These are phyloP conservation scores for Akabosia matsudoensis DNA, from an alignment of 1,140 invertebrate genomes.

Conservation along the genomic window DNA sequence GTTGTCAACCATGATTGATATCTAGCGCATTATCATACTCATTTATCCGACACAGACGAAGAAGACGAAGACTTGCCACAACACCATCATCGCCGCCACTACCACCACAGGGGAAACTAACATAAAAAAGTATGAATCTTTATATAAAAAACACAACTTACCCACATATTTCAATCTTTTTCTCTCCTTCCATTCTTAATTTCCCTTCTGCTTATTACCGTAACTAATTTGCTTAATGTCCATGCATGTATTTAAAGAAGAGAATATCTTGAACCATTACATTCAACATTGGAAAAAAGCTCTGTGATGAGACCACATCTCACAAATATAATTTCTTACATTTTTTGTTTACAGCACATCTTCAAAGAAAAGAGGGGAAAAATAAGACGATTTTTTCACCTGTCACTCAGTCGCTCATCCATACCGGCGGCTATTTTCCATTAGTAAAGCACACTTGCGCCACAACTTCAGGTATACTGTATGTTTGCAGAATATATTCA, in stretches of 20 bases:
- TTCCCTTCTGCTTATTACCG: conserved; percentile 1
- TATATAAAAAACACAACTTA: too few species aligned
- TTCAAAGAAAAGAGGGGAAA: too few species aligned
- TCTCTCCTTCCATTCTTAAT: neutral
- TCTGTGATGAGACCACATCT: too few species aligned
- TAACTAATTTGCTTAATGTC: conserved; percentile 14
- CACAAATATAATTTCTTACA: too few species aligned
- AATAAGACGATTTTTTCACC: conserved; percentile 1
- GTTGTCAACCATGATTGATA: conserved; percentile 44
- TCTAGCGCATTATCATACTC: conserved; percentile 42
- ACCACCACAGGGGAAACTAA: neutral
- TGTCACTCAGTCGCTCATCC: neutral
- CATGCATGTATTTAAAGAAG: conserved; percentile 10
- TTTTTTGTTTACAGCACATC: too few species aligned
- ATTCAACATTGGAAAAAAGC: too few species aligned
- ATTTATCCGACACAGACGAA: conserved; percentile 12
- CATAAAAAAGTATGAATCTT: neutral
- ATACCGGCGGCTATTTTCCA: neutral
- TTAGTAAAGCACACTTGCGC: neutral
- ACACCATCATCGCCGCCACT: neutral
- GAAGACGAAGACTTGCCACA: neutral
- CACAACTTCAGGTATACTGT: too few species aligned
- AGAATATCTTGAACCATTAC: neutral
- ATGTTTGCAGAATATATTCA: too few species aligned
- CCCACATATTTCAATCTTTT: neutral